Base-by-base conservation (phyloP, 2,113 vertebrate genomes). In the Psammodynastes pulverulentus region DNA sequence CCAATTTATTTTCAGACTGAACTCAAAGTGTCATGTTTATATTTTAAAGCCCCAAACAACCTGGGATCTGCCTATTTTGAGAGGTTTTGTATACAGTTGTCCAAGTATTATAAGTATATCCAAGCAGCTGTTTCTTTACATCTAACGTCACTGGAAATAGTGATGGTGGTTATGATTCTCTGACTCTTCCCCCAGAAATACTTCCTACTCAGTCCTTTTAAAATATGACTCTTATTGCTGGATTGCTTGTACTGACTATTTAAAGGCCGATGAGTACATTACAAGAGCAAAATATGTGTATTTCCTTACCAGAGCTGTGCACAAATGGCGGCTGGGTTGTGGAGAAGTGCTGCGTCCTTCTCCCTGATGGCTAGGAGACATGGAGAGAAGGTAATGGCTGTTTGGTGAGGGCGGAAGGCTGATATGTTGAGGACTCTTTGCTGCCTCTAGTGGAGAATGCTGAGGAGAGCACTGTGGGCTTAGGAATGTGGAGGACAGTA, bases 391-490 rank as follows among this genome's bases (percentile, higher is more conserved):
- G 96, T 98, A 99, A 92, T 98, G 97, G 95, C 97, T 98, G 94
- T 98, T 98, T 13, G 99, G 98, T 0, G 99, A 99, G 0, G 98
- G 98, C 0, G 99, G 98, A 93, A 98, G 95, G 89, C 98, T 98
- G 97, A 97, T 98, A 91, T 98, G 98, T 94, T 98, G 98, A 0
- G 99, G 98, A 95, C 98, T 99, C 87, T 97, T 97, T 1, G 98
- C 96, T 13, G 97, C 94, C 58, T 98, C 98, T 0, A 98, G 96
- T 0, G 99, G 98, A 0, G 98, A 99, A 93, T 99, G 98, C 95
- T 99, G 98, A 0, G 99, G 99, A 0, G 99, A 99, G 94, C 98
- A 98, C 96, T 99, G 98, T 0, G 99, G 99, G 95, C 98, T 99
- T 92, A 99, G 98, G 95, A 99, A 99, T 1, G 99, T 98, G 0